These are phyloP conservation scores for Actinemys pallida DNA, from an alignment of 2,113 vertebrate genomes.

Conservation along the genomic window DNA sequence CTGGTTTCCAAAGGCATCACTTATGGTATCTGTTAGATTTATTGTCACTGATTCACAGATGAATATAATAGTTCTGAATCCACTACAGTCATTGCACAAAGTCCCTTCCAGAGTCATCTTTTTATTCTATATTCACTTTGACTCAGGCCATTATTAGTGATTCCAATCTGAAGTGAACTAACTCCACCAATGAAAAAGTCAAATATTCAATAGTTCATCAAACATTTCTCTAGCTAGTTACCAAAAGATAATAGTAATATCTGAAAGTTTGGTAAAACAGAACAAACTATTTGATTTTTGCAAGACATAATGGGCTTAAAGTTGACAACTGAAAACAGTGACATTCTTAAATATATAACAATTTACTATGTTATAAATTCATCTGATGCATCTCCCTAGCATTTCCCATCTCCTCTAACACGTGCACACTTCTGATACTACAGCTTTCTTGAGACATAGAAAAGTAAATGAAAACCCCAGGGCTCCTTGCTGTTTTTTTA, in stretches of 20 bases:
- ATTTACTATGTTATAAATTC: not conserved
- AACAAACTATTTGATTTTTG: not conserved
- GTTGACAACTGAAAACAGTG: not conserved
- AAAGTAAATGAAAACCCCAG: constrained; percentile 26
- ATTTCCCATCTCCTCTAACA: not conserved
- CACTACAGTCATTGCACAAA: not conserved
- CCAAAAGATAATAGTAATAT: not conserved
- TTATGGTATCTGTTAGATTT: not conserved
- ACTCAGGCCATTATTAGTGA: not conserved
- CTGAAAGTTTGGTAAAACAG: not conserved
- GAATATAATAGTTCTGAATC: not conserved
- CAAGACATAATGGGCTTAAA: not conserved
- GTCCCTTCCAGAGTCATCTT: not conserved
- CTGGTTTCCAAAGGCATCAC: not conserved
- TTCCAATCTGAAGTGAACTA: not conserved
- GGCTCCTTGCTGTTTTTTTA: not conserved
- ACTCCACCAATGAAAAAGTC: not conserved
- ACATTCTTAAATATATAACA: not conserved
- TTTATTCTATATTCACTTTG: not conserved
- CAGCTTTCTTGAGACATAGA: not conserved
- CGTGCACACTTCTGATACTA: not conserved
- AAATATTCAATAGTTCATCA: not conserved
- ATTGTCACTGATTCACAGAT: not conserved
- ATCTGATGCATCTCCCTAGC: not conserved
- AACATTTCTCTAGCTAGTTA: not conserved